A percentile compares a stretch with the other conserved stretches of the same genome.
Conservation (phyloP, 2,797 vertebrate species). For the Lutjanus campechanus region DNA sequence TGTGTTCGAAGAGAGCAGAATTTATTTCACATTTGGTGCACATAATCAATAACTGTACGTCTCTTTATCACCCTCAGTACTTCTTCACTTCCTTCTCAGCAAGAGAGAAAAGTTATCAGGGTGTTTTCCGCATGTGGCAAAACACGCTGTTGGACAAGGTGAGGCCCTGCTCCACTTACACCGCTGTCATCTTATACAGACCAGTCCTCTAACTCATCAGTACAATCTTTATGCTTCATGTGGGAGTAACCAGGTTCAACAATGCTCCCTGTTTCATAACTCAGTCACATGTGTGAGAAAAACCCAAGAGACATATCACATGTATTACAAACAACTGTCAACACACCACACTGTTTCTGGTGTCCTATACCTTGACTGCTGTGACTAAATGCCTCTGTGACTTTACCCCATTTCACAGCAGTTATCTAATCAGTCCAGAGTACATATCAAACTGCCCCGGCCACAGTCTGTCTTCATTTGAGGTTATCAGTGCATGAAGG, state of each 20-base stretch:
- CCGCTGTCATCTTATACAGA: background rate
- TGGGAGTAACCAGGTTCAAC: background rate
- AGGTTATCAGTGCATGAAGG: slow-evolving; percentile 52
- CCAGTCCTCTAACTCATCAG: background rate
- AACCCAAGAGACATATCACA: background rate
- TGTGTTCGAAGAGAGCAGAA: no score
- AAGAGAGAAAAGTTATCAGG: slow-evolving; percentile 93
- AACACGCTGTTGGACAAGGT: slow-evolving; percentile 93
- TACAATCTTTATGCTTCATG: background rate
- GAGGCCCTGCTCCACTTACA: slow-evolving; percentile 38
- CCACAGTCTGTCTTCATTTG: slow-evolving; percentile 13
- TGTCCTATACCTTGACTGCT: background rate
- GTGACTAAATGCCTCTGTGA: slow-evolving; percentile 26
- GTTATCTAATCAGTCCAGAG: slow-evolving; percentile 66
- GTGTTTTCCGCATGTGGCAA: slow-evolving; percentile 95
- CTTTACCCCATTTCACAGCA: slow-evolving; percentile 34
- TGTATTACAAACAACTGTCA: background rate
- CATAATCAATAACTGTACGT: background rate
- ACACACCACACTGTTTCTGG: background rate
- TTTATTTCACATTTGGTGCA: background rate
- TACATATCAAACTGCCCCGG: slow-evolving; percentile 20
- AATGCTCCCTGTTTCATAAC: background rate
- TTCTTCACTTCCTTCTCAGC: slow-evolving; percentile 95
- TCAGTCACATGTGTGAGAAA: slow-evolving; percentile 2
- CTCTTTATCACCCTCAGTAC: slow-evolving; percentile 78